Conservation (phyloP, 2,888 invertebrate genomes). For the Oligia fasciuncula region DNA sequence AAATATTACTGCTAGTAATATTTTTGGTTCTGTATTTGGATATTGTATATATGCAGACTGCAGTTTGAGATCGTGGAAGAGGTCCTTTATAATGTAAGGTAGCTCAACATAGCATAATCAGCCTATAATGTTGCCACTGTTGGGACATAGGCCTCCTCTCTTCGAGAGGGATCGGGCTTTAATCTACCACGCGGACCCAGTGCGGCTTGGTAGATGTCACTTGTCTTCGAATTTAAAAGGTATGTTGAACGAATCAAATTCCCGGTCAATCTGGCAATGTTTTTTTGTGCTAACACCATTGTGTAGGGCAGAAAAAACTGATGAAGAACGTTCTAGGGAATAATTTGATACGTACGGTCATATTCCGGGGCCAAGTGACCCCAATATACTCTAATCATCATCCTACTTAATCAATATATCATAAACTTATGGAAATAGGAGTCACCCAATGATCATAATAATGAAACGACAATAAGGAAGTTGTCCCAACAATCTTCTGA, state of each 20-base stretch:
- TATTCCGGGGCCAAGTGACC: neutral
- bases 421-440: neutral
- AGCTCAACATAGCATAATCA: neutral
- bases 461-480: neutral
- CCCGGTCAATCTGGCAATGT: no score
- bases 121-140: no score
- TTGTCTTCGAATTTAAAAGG: neutral
- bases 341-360: neutral
- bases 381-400: neutral
- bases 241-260: neutral
- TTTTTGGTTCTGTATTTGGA: slow-evolving; percentile 26
- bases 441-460: neutral
- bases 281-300: neutral
- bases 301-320: neutral
- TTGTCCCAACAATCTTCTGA: neutral
- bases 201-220: no score
- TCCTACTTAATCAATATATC: neutral
- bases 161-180: no score
- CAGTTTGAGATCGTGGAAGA: neutral
- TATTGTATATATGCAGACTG: slow-evolving; percentile 4
- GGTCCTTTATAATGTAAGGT: no score
- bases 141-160: no score
- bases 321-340: neutral
- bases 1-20: slow-evolving; percentile 27
- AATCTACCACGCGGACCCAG: no score